Base-by-base conservation (phyloP, 2,113 vertebrate genomes). In the Phaethon lepturus region DNA sequence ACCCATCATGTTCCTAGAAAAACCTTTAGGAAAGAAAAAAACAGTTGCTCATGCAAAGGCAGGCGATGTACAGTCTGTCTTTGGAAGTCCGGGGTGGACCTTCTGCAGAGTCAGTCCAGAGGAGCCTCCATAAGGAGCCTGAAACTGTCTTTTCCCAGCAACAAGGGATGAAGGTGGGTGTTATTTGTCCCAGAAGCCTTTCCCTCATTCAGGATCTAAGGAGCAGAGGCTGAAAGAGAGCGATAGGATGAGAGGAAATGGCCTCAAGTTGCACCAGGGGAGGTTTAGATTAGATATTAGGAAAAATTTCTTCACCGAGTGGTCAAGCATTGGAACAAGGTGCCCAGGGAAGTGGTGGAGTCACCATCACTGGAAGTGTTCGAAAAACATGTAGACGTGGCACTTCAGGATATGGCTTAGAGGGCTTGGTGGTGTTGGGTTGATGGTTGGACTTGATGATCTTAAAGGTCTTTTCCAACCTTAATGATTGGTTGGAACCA, bases 41-140 rank as follows among this genome's bases (percentile, higher is more conserved):
- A 0, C 10, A 9, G 12, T 47, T 0, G 3, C 17, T 82, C 31
- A 33, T 3, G 38, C 19, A 59, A 52, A 80, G 31, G 29, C 63
- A 84, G 29, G 35, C 2, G 2, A 52, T 9, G 17, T 49, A 55
- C 28, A 52, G 11, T 40, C 42, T 82, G 42, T 8, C 28, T n/a
- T 55, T 67, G 68, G 47, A 73, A 88, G 26, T 11, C 49, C 40
- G 44, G 23, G 16, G 20, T 49, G 42, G 33, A 72, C 16, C 17
- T 75, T 75, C 49, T 58, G 25, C 26, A 50, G 38, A 79, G 29
- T n/a, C 29, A 19, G 10, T 31, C 53, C 50, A 23, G 55, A 86
- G 55, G 15, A 73, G 13, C 7, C 28, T 83, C 52, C 42, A 2
- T 13, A 52, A 86, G 45, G n/a, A 73, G 16, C 13, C 42, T 47